Evolutionary conservation across 2,113 vertebrate genomes (phyloP).

Genomic region (Ranitomeya variabilis): DNA sequence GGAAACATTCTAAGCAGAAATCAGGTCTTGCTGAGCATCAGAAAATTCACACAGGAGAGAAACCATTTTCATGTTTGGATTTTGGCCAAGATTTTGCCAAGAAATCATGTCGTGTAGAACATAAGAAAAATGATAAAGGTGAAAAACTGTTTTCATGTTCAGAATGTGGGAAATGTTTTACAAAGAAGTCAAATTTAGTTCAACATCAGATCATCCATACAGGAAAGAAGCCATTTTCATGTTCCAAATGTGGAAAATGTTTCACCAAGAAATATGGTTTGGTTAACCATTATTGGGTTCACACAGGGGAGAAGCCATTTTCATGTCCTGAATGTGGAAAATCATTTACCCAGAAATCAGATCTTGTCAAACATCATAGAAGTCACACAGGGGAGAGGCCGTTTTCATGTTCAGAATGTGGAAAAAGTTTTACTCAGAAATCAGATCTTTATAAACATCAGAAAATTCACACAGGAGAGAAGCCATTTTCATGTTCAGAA

Average conservation of each 20-base stretch:
- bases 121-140: not conserved
- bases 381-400: too few relatives aligned
- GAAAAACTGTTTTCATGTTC: not conserved
- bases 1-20: too few relatives aligned
- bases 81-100: too few relatives aligned
- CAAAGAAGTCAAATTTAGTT: not conserved
- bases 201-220: not conserved
- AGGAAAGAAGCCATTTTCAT: not conserved
- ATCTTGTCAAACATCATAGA: not conserved
- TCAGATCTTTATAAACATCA: too few relatives aligned
- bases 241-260: not conserved
- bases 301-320: not conserved
- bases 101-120: too few relatives aligned
- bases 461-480: too few relatives aligned
- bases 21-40: too few relatives aligned
- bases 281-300: not conserved
- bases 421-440: too few relatives aligned
- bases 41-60: too few relatives aligned
- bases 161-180: not conserved
- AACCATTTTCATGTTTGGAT: too few relatives aligned
- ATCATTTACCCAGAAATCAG: not conserved
- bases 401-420: too few relatives aligned
- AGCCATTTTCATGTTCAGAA: too few relatives aligned
- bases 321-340: not conserved
- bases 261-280: not conserved